Evolutionary conservation across 2,113 vertebrate genomes (phyloP).

Genomic region (Pluvialis apricaria): DNA sequence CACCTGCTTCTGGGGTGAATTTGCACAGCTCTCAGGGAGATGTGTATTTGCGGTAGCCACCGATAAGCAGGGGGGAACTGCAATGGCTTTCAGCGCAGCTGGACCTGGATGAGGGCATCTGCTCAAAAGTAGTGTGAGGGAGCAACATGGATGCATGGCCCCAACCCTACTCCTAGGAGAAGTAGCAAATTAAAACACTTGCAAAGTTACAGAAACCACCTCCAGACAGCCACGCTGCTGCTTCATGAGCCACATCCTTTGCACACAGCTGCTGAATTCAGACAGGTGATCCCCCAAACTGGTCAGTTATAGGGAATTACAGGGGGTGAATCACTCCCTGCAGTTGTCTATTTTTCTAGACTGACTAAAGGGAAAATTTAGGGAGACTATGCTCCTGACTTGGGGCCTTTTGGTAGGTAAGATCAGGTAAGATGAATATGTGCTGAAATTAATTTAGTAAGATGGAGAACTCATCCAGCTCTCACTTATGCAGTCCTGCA

Average conservation of each 20-base stretch:
- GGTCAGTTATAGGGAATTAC: background rate
- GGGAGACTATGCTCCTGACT: background rate
- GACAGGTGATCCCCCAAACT: background rate
- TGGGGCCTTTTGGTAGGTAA: background rate
- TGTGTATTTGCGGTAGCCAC: background rate
- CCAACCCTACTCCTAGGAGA: background rate
- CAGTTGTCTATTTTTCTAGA: background rate
- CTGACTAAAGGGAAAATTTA: background rate
- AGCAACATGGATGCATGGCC: background rate
- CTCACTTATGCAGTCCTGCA: background rate
- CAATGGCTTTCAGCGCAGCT: background rate
- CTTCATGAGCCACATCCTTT: rapidly evolving
- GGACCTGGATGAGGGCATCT: background rate
- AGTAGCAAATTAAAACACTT: background rate
- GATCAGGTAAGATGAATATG: background rate
- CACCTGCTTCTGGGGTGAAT: background rate
- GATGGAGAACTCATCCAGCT: background rate
- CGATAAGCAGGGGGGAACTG: background rate
- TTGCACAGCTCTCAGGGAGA: rapidly evolving
- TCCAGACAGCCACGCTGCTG: background rate
- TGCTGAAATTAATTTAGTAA: background rate
- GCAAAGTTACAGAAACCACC: rapidly evolving
- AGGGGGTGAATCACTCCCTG: background rate
- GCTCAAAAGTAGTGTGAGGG: background rate
- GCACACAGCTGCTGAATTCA: background rate